A percentile compares a stretch with the other conserved stretches of the same genome.
These are phyloP conservation scores for Anoplius nigerrimus DNA, from an alignment of 2,888 invertebrate genomes.

Conservation along the genomic window DNA sequence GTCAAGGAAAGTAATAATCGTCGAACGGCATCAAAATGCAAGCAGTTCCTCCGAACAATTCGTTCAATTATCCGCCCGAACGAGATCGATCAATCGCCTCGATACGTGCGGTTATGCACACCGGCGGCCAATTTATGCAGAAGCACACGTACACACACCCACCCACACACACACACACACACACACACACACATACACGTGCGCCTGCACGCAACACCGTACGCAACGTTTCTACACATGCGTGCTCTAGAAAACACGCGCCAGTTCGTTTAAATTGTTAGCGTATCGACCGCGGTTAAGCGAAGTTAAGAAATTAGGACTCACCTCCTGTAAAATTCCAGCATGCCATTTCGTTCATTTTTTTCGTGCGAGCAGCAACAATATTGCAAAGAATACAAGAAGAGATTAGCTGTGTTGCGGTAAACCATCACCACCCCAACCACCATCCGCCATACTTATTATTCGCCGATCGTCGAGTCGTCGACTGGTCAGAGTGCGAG, in stretches of 20 bases:
- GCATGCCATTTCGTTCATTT: slow-evolving; percentile 73
- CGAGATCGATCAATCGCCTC: neutral
- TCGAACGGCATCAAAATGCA: neutral
- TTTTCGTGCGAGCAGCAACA: slow-evolving; percentile 74
- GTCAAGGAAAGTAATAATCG: neutral
- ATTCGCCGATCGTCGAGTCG: too few relatives aligned
- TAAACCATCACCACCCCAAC: slow-evolving; percentile 70
- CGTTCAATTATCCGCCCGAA: neutral
- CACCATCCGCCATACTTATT: slow-evolving; percentile 41
- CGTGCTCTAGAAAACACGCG: too few relatives aligned
- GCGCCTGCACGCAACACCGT: too few relatives aligned
- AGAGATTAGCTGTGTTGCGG: slow-evolving; percentile 71
- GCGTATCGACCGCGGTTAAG: slow-evolving; percentile 29
- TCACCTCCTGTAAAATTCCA: slow-evolving; percentile 75
- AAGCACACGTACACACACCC: too few relatives aligned
- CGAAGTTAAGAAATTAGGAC: slow-evolving; percentile 71
- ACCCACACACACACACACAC: slow-evolving; percentile 22
- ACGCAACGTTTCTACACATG: too few relatives aligned
- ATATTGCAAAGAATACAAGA: slow-evolving; percentile 75
- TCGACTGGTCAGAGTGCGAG: too few relatives aligned
- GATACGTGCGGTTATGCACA: neutral
- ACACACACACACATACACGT: neutral
- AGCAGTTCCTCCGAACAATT: neutral
- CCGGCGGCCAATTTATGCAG: neutral
- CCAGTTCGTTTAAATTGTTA: too few relatives aligned